Evolutionary conservation across 2,113 vertebrate genomes (phyloP).

Genomic region (Pterocles burchelli): DNA sequence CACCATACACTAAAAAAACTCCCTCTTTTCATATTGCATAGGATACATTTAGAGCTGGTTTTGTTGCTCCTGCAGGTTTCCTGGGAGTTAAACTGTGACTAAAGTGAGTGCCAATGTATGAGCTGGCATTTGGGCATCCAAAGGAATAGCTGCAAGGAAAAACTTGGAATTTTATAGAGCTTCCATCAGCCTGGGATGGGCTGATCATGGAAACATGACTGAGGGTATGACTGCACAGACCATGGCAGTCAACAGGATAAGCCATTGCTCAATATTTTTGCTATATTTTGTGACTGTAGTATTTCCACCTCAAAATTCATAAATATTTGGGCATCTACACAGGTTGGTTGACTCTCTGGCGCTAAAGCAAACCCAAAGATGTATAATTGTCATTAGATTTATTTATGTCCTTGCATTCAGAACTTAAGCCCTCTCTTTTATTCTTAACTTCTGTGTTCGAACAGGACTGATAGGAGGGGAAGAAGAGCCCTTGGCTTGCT

Average conservation of each 20-base stretch:
- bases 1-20: neutral
- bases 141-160: neutral
- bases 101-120: neutral
- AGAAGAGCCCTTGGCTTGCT: neutral
- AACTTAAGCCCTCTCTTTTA: neutral
- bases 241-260: neutral
- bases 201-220: neutral
- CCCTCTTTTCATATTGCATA: neutral
- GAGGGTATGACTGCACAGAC: neutral
- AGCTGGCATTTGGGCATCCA: neutral
- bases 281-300: neutral
- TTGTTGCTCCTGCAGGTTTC: neutral
- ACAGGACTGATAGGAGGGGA: too few species aligned
- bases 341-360: neutral
- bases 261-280: neutral
- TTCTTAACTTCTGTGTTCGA: neutral
- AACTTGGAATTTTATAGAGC: neutral
- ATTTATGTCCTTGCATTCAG: neutral
- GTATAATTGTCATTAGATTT: neutral
- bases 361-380: neutral
- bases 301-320: neutral
- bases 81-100: neutral
- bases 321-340: neutral
- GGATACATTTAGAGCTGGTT: neutral
- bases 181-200: neutral